These are phyloP conservation scores for Sialis lutaria DNA, from an alignment of 2,888 invertebrate species.

Conservation along the genomic window DNA sequence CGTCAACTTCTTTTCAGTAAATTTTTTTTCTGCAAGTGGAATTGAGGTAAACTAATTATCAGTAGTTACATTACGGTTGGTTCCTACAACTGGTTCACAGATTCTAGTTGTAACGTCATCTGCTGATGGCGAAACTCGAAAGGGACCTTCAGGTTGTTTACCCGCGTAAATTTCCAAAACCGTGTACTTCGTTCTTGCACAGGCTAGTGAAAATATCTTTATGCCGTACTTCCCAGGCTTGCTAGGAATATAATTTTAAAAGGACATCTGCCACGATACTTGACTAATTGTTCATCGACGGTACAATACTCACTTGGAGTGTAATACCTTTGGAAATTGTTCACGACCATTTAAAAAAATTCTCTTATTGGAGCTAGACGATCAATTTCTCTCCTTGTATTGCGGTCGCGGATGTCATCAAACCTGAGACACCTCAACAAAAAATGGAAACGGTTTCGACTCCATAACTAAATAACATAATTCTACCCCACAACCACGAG, in stretches of 20 bases:
- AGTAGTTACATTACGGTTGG: conserved; percentile 14
- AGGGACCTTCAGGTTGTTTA: conserved; percentile 13
- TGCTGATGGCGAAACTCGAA: conserved; percentile 1
- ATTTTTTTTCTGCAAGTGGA: too few species aligned
- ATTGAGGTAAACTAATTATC: conserved; percentile 7
- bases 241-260: conserved; percentile 15
- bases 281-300: conserved; percentile 12
- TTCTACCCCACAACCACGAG: conserved; percentile 8
- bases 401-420: conserved; percentile 7
- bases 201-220: conserved; percentile 13
- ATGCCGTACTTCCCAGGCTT: conserved; percentile 15
- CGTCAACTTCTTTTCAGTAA: too few species aligned
- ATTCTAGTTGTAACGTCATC: too few species aligned
- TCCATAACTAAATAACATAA: conserved; percentile 11
- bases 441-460: conserved; percentile 10
- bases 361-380: conserved; percentile 11
- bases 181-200: conserved; percentile 12
- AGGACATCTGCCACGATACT: conserved; percentile 13
- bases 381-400: conserved; percentile 6
- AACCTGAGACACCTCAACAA: conserved; percentile 9
- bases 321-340: conserved; percentile 12
- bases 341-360: conserved; percentile 13
- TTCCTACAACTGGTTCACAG: conserved; percentile 8
- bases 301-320: conserved; percentile 11
- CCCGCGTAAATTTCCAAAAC: conserved; percentile 13